Percentiles rank a stretch among this genome's conserved stretches.
These are phyloP conservation scores for Hypsopygia costalis DNA, from an alignment of 2,888 invertebrate genomes.

Conservation along the genomic window DNA sequence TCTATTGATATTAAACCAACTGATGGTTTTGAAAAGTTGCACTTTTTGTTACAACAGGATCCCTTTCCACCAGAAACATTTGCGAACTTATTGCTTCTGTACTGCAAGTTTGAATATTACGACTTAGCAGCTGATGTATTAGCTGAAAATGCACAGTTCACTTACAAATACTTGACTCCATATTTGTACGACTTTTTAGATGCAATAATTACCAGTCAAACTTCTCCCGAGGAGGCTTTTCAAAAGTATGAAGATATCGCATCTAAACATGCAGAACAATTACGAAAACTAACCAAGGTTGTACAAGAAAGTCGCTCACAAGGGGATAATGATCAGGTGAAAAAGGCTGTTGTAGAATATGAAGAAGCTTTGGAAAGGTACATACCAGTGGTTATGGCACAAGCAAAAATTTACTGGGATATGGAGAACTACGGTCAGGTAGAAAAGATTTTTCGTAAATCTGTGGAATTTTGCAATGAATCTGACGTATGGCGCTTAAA, in stretches of 20 bases:
- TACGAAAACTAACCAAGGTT: conserved; percentile 95
- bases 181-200: conserved; percentile 97
- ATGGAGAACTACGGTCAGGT: conserved; percentile 97
- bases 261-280: conserved; percentile 92
- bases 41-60: conserved; percentile 95
- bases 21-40: conserved; percentile 92
- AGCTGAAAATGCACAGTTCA: conserved; percentile 97
- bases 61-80: conserved; percentile 99
- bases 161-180: conserved; percentile 96
- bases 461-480: conserved; percentile 98
- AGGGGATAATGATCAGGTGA: conserved; percentile 93
- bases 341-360: conserved; percentile 94
- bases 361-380: conserved; percentile 95
- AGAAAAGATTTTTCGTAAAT: conserved; percentile 97
- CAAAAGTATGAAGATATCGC: conserved; percentile 97
- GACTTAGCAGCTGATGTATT: conserved; percentile 98
- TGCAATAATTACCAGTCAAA: conserved; percentile 97
- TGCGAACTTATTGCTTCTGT: conserved; percentile 95
- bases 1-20: conserved; percentile 93
- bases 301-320: conserved; percentile 95
- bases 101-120: conserved; percentile 98
- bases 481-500: conserved; percentile 98
- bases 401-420: conserved; percentile 99
- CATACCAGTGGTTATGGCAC: conserved; percentile 99
- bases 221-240: conserved; percentile 97